A percentile compares a stretch with the other conserved stretches of the same genome.
These are phyloP conservation scores for Neolamprologus caudopunctatus DNA, from an alignment of 2,113 vertebrate genomes.

Conservation along the genomic window DNA sequence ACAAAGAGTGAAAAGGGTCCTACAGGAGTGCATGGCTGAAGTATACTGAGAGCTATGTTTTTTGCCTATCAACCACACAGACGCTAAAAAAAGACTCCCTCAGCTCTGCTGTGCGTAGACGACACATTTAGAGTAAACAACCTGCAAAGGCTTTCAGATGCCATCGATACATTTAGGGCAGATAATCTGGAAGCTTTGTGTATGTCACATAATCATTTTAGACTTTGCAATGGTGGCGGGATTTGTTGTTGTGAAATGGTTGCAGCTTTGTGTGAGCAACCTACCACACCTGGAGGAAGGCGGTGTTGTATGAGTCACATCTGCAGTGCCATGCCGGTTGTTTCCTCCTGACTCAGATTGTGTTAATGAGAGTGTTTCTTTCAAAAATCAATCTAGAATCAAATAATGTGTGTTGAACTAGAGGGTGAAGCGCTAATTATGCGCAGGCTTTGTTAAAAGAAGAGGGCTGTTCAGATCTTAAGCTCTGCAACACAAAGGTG, in stretches of 20 bases:
- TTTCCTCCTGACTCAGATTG: background rate
- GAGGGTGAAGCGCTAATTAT: fast-evolving
- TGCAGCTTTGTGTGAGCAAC: fast-evolving
- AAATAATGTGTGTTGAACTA: background rate
- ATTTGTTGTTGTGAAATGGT: background rate
- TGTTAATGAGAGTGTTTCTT: fast-evolving
- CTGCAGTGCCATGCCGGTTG: background rate
- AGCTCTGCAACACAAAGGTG: background rate
- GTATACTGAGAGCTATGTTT: background rate
- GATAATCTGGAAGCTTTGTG: background rate
- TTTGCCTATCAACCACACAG: background rate
- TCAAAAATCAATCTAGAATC: fast-evolving
- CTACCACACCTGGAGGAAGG: background rate
- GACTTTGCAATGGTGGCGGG: background rate
- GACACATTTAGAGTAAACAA: background rate
- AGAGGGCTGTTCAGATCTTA: background rate
- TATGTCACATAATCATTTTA: fast-evolving
- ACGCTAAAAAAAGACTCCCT: background rate
- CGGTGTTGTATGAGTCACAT: background rate
- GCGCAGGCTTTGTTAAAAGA: fast-evolving
- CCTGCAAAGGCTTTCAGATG: background rate
- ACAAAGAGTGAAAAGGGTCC: background rate
- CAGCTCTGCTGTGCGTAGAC: background rate
- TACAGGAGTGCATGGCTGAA: background rate
- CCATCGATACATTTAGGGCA: fast-evolving